Evolutionary conservation across 2,888 invertebrate species (phyloP), one percentile per base, ranked within the genome.

Genomic region (Heliconius ismenius): DNA sequence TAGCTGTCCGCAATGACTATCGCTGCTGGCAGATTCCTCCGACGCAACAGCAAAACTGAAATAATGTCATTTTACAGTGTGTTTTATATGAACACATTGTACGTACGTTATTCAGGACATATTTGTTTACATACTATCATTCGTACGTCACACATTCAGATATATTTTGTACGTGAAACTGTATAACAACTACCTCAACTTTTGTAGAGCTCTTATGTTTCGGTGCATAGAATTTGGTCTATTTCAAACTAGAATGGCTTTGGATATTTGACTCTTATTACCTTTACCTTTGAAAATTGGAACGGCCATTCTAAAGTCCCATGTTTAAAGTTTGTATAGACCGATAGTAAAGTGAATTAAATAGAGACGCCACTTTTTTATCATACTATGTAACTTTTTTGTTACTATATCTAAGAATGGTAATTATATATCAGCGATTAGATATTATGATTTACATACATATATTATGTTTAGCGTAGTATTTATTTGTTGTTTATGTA

Each of bases 1-100:
- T 92, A 93, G 92, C 92, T 91, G 92, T 79, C 85, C 83, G 82
- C 85, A 83, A 86, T 84, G 90, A 74, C 62, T 10, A 84, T 91
- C 89, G 87, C 88, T 83, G 84, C 83, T 84, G 86, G 85, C 88
- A 89, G 92, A 92, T 93, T 93, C 93, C 92, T 87, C 74, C 86
- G 89, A 90, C 92, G 93, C 93, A 78, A 92, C 82, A 93, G 76
- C 79, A 87, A 86, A 86, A 88, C 91, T 89, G 91, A 88, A 85
- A 87, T 76, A 86, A 87, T 84, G 82, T 84, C 81, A 83, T 26
- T 62, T 74, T 74, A 86, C 86, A 86, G 82, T 75, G 78, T 83
- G 83, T 84, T 82, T 82, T 28, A 67, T 36, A 62, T 78, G 83
- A 83, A 81, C 84, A 84, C 81, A 84, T 85, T 84, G 83, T 83